Percentiles rank a stretch among this genome's conserved stretches.
phyloP scores from a whole-genome alignment of 2,888 invertebrate species.

The Drosophila subquinaria region DNA sequence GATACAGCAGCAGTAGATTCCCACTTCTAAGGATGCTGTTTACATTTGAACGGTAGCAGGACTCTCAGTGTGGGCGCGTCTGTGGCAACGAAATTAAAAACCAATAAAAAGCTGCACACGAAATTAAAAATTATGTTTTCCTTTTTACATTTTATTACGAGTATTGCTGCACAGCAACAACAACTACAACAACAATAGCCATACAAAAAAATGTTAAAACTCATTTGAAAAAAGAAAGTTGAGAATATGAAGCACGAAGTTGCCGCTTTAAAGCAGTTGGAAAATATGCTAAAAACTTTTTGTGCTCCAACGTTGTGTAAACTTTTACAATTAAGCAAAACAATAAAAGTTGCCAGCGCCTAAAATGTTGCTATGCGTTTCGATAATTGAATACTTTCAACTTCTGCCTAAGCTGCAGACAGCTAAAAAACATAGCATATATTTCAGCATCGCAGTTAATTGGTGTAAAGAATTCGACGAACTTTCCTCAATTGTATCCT shows the following conservation, averaged over 20 bases:
- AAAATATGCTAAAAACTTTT: constrained; percentile 46
- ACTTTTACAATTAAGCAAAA: constrained; percentile 77
- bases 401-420: constrained; percentile 33
- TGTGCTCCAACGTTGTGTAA: constrained; percentile 38
- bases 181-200: constrained; percentile 45
- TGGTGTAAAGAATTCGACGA: constrained; percentile 32
- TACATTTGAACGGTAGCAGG: constrained; percentile 55
- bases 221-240: constrained; percentile 48
- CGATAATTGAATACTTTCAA: constrained; percentile 73
- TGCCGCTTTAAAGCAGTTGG: constrained; percentile 33
- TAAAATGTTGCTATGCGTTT: constrained; percentile 61
- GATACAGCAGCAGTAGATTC: constrained; percentile 13
- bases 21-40: constrained; percentile 74
- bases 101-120: constrained; percentile 77
- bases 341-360: constrained; percentile 65
- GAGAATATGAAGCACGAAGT: constrained; percentile 47
- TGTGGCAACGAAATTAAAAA: constrained; percentile 75
- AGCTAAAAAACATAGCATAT: constrained; percentile 46
- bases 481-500: background rate
- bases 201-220: constrained; percentile 35
- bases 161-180: constrained; percentile 48
- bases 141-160: constrained; percentile 55
- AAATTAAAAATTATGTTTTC: constrained; percentile 82
- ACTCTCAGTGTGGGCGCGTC: constrained; percentile 44
- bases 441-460: constrained; percentile 50